Base-by-base conservation (phyloP, 2,888 invertebrate genomes). In the Dendrolimus houi region DNA sequence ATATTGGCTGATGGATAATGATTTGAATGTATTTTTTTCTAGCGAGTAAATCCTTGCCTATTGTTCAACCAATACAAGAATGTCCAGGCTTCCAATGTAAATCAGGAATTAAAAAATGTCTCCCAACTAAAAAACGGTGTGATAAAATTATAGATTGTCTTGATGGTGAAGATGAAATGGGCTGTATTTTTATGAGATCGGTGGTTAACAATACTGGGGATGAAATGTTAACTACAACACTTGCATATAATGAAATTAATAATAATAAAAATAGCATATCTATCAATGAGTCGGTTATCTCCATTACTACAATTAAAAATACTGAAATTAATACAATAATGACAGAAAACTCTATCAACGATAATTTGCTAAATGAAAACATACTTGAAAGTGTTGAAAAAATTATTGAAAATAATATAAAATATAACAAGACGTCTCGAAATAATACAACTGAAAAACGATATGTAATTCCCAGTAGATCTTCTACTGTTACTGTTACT, bases 41-140 rank as follows among this genome's bases (percentile, higher is more conserved):
- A 29, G 29, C 29, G 6, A 29, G 91, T 54, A 84, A 83, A 58
- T 75, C 73, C 55, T 74, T 92, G 29, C 92, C 92, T 47, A 67
- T 72, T 12, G 83, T 85, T 60, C 82, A 79, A 65, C 95, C 95
- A 0, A 78, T 92, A 59, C 87, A 90, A 65, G 81, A 86, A 57
- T 97, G 96, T 80, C 95, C 96, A 0, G 96, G 96, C 0, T 94
- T 94, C 69, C 88, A 89, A 59, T 96, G 96, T 72, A 85, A 92
- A 61, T 92, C 92, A 70, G 93, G 94, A 53, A 91, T 93, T 52
- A 87, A 90, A 9, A 93, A 92, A 73, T 97, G 97, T 75, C 84
- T 97, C 17, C 90, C 95, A 0, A 87, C 85, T 42, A 92, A 90
- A 62, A 84, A 92, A 63, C 92, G 92, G 56, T 97, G 97, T 79